A percentile compares a stretch with the other conserved stretches of the same genome.
Evolutionary conservation across 53 echinoderm and acorn worm genomes (phyloP).

Genomic region (Paelopatides confundens): DNA sequence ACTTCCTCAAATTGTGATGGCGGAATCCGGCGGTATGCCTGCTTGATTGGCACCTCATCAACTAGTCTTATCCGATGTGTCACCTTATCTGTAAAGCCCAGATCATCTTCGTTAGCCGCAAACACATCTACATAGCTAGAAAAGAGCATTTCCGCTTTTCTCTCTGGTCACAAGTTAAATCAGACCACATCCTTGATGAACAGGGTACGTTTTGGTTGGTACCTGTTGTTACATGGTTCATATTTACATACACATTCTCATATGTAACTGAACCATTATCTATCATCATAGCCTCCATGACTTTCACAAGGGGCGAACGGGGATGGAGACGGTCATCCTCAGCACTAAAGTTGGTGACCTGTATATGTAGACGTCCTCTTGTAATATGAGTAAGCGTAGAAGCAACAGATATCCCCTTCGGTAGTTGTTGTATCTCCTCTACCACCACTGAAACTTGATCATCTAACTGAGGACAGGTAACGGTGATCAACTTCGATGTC

Average conservation of each 20-base stretch:
- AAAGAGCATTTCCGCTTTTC: not conserved
- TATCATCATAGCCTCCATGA: not conserved
- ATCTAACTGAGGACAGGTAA: too few relatives aligned
- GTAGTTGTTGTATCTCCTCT: not conserved
- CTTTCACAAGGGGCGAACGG: not conserved
- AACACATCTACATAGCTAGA: not conserved
- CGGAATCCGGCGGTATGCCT: conserved; percentile 53
- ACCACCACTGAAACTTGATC: not conserved
- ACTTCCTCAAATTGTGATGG: conserved; percentile 64
- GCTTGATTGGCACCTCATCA: conserved; percentile 21
- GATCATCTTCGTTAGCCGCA: not conserved
- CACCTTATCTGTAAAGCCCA: not conserved
- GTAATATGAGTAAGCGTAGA: not conserved
- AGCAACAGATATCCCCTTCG: not conserved
- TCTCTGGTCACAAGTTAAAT: too few relatives aligned
- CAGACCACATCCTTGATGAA: too few relatives aligned
- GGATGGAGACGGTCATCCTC: not conserved
- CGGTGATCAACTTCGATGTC: too few relatives aligned
- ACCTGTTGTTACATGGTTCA: not conserved
- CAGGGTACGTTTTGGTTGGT: too few relatives aligned
- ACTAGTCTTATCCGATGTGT: not conserved
- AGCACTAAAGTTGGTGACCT: not conserved
- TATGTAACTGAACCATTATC: not conserved
- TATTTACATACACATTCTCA: not conserved
- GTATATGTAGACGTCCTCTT: not conserved